These are phyloP conservation scores for Chondrosia reniformis DNA, from an alignment of 37 sponge, comb jelly and placozoan species.

Conservation along the genomic window DNA sequence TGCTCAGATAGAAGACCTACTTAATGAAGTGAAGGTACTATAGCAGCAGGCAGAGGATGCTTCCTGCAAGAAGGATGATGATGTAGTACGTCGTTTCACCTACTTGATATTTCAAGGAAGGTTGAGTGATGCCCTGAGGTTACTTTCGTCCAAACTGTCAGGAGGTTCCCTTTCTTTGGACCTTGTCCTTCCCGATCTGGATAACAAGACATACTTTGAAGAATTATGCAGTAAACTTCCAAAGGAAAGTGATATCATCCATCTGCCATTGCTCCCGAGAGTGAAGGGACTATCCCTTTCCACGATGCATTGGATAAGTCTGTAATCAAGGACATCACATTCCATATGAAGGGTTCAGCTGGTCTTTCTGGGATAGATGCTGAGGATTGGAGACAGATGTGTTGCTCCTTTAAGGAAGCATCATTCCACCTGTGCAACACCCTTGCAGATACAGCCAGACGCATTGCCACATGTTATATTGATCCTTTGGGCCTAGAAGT, in stretches of 20 bases:
- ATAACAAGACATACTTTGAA: slow-evolving; percentile 4
- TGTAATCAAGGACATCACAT: background rate
- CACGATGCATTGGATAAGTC: background rate
- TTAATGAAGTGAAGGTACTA: background rate
- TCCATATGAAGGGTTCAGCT: slow-evolving; percentile 9
- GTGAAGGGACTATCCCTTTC: background rate
- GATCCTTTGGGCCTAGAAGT: background rate
- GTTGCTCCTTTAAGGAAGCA: slow-evolving; percentile 18
- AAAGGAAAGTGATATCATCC: background rate
- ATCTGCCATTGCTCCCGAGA: background rate
- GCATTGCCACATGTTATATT: background rate
- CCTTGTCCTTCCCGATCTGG: background rate
- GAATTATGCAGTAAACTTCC: background rate
- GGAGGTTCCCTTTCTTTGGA: background rate
- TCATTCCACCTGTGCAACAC: background rate
- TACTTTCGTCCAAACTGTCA: background rate
- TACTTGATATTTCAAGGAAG: background rate
- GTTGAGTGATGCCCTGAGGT: background rate
- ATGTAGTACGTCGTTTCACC: background rate
- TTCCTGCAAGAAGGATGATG: background rate
- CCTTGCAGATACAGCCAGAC: slow-evolving; percentile 8
- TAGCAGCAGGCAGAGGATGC: background rate
- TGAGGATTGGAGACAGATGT: slow-evolving; percentile 22
- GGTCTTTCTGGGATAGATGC: slow-evolving; percentile 1
- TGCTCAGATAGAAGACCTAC: background rate